phyloP scores from a whole-genome alignment of 2,797 vertebrate genomes.

The Apodemus agrarius region DNA sequence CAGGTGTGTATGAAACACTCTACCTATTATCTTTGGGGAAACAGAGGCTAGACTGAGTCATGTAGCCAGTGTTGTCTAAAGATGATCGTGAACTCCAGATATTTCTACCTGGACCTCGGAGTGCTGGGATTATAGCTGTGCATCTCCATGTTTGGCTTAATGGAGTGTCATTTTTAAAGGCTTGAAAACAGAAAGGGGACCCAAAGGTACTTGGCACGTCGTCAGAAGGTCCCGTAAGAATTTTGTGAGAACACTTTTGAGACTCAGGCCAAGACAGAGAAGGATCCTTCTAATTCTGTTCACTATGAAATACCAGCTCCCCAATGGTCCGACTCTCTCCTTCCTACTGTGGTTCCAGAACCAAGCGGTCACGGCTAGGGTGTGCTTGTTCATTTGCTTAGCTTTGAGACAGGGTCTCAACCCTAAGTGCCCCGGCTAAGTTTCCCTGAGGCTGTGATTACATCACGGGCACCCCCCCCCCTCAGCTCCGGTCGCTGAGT shows the following conservation, averaged over 20 bases:
- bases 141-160: neutral
- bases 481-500: neutral
- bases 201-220: neutral
- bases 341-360: neutral
- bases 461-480: neutral
- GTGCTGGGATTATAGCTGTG: neutral
- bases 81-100: neutral
- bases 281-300: neutral
- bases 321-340: neutral
- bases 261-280: neutral
- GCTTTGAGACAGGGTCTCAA: neutral
- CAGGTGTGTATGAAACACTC: neutral
- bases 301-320: neutral
- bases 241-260: neutral
- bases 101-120: neutral
- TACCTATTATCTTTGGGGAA: neutral
- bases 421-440: neutral
- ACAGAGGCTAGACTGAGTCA: neutral
- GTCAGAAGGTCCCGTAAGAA: neutral
- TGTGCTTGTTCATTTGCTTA: neutral
- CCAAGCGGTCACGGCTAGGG: neutral
- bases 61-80: neutral
- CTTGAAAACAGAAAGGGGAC: constrained; percentile 16
- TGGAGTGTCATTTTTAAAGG: neutral
- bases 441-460: neutral